Percentiles rank a stretch among this genome's conserved stretches.
Evolutionary conservation across 2,888 invertebrate species (phyloP).

Genomic region (Vandiemenella viatica): DNA sequence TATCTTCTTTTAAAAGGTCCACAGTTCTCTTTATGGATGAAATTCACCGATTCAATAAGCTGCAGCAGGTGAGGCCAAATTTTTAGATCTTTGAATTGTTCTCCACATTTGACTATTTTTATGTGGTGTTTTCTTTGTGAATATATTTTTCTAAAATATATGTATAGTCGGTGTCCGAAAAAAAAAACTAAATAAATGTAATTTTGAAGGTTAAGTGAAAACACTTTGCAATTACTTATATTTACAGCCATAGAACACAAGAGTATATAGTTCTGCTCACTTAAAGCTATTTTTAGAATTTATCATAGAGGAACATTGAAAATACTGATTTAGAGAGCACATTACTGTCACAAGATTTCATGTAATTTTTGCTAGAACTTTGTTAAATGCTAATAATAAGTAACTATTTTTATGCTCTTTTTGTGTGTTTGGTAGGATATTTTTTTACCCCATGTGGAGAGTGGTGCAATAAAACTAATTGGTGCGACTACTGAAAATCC

Average conservation of each 20-base stretch:
- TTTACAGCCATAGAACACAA: no score
- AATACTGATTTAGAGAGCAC: not conserved
- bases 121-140: no score
- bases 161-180: no score
- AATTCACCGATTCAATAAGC: constrained; percentile 73
- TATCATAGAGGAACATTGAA: not conserved
- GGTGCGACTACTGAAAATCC: constrained; percentile 82
- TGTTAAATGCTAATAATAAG: no score
- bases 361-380: no score
- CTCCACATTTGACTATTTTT: no score
- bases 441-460: constrained; percentile 65
- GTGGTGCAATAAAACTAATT: constrained; percentile 58
- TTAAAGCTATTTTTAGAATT: not conserved
- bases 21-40: constrained; percentile 76
- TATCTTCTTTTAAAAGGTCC: constrained; percentile 45
- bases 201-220: no score
- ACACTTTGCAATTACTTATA: no score
- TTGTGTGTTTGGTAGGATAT: constrained; percentile 47
- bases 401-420: no score
- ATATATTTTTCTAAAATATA: no score
- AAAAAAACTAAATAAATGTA: no score
- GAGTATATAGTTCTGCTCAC: not conserved
- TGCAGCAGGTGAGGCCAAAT: constrained; percentile 53
- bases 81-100: not conserved
- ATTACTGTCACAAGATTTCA: no score